Evolutionary conservation across 2,888 invertebrate species (phyloP).

Genomic region (Eupeodes luniger): DNA sequence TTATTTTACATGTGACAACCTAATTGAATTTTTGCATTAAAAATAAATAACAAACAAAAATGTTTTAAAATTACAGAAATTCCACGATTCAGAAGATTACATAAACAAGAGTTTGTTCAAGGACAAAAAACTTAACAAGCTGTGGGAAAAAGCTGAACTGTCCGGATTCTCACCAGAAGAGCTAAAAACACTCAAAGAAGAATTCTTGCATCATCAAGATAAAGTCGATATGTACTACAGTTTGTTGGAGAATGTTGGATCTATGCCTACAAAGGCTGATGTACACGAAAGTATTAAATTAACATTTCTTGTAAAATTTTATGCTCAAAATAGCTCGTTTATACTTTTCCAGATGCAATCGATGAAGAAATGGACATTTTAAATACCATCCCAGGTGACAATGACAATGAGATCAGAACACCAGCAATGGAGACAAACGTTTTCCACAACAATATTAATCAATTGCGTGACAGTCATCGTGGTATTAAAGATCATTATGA

Average conservation of each 20-base stretch:
- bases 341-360: constrained; percentile 86
- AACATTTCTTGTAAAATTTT: background rate
- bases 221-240: constrained; percentile 96
- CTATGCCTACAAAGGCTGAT: constrained; percentile 84
- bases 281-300: constrained; percentile 86
- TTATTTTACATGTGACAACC: too few relatives aligned
- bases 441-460: constrained; percentile 89
- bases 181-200: constrained; percentile 92
- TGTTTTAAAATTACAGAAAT: constrained; percentile 79
- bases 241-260: constrained; percentile 89
- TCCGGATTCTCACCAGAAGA: constrained; percentile 95
- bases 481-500: constrained; percentile 92
- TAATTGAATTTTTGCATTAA: too few relatives aligned
- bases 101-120: constrained; percentile 92
- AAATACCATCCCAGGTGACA: constrained; percentile 88
- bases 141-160: constrained; percentile 95
- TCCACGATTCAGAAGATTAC: constrained; percentile 85
- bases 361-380: constrained; percentile 89
- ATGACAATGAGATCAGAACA: constrained; percentile 85
- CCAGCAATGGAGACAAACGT: constrained; percentile 81
- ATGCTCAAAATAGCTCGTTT: background rate
- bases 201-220: constrained; percentile 95
- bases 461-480: constrained; percentile 90
- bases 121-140: constrained; percentile 94
- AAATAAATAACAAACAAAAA: too few relatives aligned